Evolutionary conservation across 2,113 vertebrate genomes (phyloP).

Genomic region (Myxocyprinus asiaticus): DNA sequence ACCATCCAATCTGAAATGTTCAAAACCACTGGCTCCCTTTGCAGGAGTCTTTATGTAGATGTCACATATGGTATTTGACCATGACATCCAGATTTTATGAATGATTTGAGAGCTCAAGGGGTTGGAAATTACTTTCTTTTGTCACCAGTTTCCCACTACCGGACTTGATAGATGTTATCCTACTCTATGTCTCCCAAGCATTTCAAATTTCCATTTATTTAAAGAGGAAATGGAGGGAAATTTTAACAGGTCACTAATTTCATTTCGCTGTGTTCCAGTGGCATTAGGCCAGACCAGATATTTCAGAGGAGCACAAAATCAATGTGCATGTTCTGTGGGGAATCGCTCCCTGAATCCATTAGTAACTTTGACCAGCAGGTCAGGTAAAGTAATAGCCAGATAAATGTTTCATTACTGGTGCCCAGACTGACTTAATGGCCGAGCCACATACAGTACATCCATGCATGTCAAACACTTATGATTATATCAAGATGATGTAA

Average conservation of each 20-base stretch:
- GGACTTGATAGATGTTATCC: conserved; percentile 61
- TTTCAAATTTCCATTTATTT: conserved; percentile 75
- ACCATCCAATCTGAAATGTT: conserved; percentile 54
- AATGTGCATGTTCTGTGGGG: conserved; percentile 76
- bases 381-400: conserved; percentile 87
- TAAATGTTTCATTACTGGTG: conserved; percentile 93
- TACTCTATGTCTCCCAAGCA: conserved; percentile 57
- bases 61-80: conserved; percentile 63
- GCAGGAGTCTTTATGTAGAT: conserved; percentile 62
- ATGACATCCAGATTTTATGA: conserved; percentile 62
- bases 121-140: conserved; percentile 69
- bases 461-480: conserved; percentile 72
- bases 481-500: conserved; percentile 42
- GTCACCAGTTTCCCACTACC: conserved; percentile 51
- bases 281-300: conserved; percentile 78
- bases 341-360: conserved; percentile 81
- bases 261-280: conserved; percentile 75
- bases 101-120: conserved; percentile 67
- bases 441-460: conserved; percentile 68
- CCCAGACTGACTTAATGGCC: conserved; percentile 82
- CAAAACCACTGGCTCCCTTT: not conserved
- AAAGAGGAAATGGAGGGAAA: conserved; percentile 75
- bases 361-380: conserved; percentile 85
- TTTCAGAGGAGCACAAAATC: conserved; percentile 83
- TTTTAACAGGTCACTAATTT: conserved; percentile 80